Evolutionary conservation across 2,888 invertebrate species (phyloP).

Genomic region (Salpingus planirostris): DNA sequence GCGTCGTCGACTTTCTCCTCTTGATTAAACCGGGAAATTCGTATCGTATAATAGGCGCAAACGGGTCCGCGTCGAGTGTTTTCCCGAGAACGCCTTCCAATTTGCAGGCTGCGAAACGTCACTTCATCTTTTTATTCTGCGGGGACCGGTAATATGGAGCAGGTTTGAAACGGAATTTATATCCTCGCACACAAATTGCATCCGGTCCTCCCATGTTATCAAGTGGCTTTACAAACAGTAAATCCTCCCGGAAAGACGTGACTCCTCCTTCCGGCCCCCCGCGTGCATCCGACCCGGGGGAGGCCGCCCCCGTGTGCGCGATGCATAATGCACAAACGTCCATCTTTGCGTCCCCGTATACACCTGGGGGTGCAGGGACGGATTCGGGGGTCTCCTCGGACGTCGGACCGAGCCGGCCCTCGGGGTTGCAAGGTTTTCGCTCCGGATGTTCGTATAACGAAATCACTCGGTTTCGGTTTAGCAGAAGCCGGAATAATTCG

Average conservation of each 20-base stretch:
- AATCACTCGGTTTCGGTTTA: too few species aligned
- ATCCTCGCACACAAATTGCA: constrained; percentile 15
- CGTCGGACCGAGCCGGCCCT: too few species aligned
- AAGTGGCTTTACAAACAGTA: constrained; percentile 22
- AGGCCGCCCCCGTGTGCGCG: constrained; percentile 4
- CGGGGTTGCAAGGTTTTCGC: too few species aligned
- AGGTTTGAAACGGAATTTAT: constrained; percentile 15
- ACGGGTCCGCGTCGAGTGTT: too few species aligned
- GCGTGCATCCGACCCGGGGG: constrained; percentile 8
- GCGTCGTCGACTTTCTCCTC: too few species aligned
- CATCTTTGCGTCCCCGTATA: too few species aligned
- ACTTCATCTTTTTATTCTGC: constrained; percentile 7
- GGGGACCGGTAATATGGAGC: constrained; percentile 8
- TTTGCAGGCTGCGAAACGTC: constrained; percentile 5
- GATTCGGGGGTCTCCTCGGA: too few species aligned
- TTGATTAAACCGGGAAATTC: too few species aligned
- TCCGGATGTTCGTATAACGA: too few species aligned
- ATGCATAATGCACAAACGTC: constrained; percentile 7
- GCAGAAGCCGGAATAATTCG: too few species aligned
- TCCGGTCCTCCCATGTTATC: constrained; percentile 20
- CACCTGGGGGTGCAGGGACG: too few species aligned
- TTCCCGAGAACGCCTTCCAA: constrained; percentile 4
- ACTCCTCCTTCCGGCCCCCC: constrained; percentile 14
- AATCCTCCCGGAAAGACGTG: constrained; percentile 22
- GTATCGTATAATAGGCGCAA: too few species aligned